phyloP scores from a whole-genome alignment of 2,113 vertebrate genomes.

The Labeo rohita region DNA sequence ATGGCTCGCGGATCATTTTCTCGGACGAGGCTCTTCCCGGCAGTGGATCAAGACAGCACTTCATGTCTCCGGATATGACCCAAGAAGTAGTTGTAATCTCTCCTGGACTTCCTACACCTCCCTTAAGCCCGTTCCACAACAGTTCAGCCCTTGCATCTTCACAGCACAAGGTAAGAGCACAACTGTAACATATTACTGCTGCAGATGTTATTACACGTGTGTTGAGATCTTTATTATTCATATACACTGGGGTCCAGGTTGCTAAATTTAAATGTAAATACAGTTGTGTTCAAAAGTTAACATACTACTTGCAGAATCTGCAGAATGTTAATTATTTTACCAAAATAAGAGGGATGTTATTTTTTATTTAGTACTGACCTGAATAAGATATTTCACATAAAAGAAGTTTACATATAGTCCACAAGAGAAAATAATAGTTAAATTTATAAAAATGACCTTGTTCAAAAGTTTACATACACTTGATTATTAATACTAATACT shows the following conservation, averaged over 20 bases:
- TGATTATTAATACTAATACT: too few relatives aligned
- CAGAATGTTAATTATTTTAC: too few relatives aligned
- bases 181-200: not conserved
- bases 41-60: constrained; percentile 44
- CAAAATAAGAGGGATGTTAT: too few relatives aligned
- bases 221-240: not conserved
- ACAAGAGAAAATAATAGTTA: too few relatives aligned
- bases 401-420: too few relatives aligned
- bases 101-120: constrained; percentile 71
- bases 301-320: too few relatives aligned
- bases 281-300: too few relatives aligned
- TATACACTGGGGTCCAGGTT: not conserved
- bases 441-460: too few relatives aligned
- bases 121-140: constrained; percentile 64
- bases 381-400: too few relatives aligned
- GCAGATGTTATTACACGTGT: not conserved
- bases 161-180: constrained; percentile 65
- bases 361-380: too few relatives aligned
- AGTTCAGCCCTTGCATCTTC: constrained; percentile 10
- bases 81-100: constrained; percentile 74
- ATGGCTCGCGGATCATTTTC: constrained; percentile 69
- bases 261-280: too few relatives aligned
- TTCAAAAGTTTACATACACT: too few relatives aligned
- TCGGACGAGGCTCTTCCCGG: constrained; percentile 55
- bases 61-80: constrained; percentile 69